Conservation (phyloP, 2,888 invertebrate genomes). For the Sphaerophoria taeniata region DNA sequence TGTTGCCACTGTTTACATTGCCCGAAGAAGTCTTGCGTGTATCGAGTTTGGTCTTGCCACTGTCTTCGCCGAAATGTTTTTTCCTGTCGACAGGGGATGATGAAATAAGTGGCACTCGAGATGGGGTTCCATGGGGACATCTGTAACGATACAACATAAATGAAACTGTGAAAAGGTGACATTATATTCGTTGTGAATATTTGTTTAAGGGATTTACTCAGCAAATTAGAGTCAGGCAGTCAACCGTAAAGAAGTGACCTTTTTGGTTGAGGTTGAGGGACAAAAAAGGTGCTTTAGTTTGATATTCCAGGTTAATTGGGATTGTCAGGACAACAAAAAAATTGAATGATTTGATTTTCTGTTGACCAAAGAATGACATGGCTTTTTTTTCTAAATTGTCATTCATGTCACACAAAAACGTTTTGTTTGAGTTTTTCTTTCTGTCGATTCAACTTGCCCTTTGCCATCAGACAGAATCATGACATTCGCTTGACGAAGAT, state of each 20-base stretch:
- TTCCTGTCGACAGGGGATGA: conserved; percentile 71
- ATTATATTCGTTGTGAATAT: conserved; percentile 44
- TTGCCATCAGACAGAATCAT: conserved; percentile 28
- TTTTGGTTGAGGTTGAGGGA: conserved; percentile 22
- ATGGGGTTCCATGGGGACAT: conserved; percentile 88
- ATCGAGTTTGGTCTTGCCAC: conserved; percentile 45
- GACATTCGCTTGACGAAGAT: neutral
- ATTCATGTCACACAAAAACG: conserved; percentile 55
- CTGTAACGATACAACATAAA: conserved; percentile 77
- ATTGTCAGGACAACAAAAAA: conserved; percentile 53
- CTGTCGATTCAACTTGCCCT: neutral
- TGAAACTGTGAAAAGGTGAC: conserved; percentile 20
- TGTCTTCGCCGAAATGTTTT: conserved; percentile 43
- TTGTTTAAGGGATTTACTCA: conserved; percentile 49
- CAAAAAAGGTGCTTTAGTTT: conserved; percentile 43
- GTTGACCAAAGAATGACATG: conserved; percentile 64
- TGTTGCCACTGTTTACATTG: conserved; percentile 71
- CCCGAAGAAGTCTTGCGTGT: conserved; percentile 32
- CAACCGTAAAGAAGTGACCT: conserved; percentile 54
- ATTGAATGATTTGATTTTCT: conserved; percentile 68
- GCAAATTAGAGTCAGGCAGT: conserved; percentile 53
- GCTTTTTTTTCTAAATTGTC: conserved; percentile 44
- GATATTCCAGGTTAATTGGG: conserved; percentile 66
- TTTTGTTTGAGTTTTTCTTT: too few relatives aligned
- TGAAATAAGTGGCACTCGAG: conserved; percentile 89